These are phyloP conservation scores for Tragopan temminckii DNA, from an alignment of 2,797 vertebrate genomes.

Conservation along the genomic window DNA sequence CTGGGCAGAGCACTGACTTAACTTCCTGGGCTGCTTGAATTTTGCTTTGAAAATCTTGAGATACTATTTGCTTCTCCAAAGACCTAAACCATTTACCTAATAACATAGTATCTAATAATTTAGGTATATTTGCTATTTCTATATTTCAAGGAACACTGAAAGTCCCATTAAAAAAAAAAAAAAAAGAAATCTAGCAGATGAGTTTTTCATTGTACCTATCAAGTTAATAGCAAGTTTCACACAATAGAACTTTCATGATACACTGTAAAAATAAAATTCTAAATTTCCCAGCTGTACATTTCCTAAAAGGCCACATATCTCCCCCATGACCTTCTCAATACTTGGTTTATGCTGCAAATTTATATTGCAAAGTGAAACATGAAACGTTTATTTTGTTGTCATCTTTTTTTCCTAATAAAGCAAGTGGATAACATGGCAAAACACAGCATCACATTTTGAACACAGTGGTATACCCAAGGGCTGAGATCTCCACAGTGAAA, in stretches of 20 bases:
- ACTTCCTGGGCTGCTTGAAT: neutral
- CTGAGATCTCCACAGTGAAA: slow-evolving; percentile 51
- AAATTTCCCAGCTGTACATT: slow-evolving; percentile 21
- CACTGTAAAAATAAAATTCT: slow-evolving; percentile 60
- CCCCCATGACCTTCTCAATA: slow-evolving; percentile 41
- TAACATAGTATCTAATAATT: slow-evolving; percentile 16
- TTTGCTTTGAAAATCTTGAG: slow-evolving; percentile 2
- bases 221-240: slow-evolving; percentile 48
- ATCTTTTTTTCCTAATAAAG: slow-evolving; percentile 42
- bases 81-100: neutral
- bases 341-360: slow-evolving; percentile 69
- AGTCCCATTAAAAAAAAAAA: neutral
- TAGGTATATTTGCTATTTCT: neutral
- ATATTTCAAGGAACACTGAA: neutral
- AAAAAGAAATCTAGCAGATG: neutral
- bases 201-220: neutral
- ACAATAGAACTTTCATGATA: slow-evolving; percentile 35
- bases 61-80: neutral
- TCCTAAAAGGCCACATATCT: slow-evolving; percentile 29
- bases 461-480: slow-evolving; percentile 10
- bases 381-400: neutral
- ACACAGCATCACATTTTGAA: slow-evolving; percentile 51
- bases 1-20: neutral
- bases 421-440: slow-evolving; percentile 62
- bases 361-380: slow-evolving; percentile 37